These are phyloP conservation scores for Pica pica DNA, from an alignment of 2,113 vertebrate species.

Conservation along the genomic window DNA sequence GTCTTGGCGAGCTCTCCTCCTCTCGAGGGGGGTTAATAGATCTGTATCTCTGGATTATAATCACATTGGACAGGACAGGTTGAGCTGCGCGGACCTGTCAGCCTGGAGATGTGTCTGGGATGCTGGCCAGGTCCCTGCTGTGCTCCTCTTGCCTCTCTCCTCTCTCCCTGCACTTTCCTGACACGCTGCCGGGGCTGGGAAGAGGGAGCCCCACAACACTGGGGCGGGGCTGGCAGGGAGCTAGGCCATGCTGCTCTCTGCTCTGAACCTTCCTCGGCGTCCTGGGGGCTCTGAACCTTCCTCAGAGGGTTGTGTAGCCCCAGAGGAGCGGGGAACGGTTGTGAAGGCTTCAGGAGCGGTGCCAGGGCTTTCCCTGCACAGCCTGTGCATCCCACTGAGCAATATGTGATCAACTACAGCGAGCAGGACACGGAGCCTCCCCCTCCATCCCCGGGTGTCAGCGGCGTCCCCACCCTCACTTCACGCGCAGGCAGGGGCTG, in stretches of 20 bases:
- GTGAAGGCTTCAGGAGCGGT: background rate
- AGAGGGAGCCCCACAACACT: background rate
- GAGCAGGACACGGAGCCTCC: background rate
- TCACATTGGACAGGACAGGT: slow-evolving; percentile 40
- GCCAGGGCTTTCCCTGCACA: background rate
- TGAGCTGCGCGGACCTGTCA: slow-evolving; percentile 9
- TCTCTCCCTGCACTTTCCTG: background rate
- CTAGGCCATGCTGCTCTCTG: rapidly evolving
- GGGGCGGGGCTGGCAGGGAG: background rate
- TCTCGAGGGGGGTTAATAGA: background rate
- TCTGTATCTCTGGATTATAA: slow-evolving; percentile 47
- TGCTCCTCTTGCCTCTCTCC: background rate
- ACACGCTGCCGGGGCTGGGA: background rate
- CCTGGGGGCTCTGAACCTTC: background rate
- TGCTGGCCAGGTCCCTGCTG: slow-evolving; percentile 20
- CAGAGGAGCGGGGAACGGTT: rapidly evolving
- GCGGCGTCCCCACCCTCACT: rapidly evolving
- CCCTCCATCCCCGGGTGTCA: background rate
- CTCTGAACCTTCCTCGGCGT: background rate
- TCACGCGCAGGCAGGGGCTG: rapidly evolving
- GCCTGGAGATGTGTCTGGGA: slow-evolving; percentile 39
- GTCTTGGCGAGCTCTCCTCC: background rate
- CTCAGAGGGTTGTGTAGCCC: background rate
- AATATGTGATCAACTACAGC: rapidly evolving
- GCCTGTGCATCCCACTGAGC: background rate